phyloP scores from a whole-genome alignment of 2,113 vertebrate species.

The Columba janthina region DNA sequence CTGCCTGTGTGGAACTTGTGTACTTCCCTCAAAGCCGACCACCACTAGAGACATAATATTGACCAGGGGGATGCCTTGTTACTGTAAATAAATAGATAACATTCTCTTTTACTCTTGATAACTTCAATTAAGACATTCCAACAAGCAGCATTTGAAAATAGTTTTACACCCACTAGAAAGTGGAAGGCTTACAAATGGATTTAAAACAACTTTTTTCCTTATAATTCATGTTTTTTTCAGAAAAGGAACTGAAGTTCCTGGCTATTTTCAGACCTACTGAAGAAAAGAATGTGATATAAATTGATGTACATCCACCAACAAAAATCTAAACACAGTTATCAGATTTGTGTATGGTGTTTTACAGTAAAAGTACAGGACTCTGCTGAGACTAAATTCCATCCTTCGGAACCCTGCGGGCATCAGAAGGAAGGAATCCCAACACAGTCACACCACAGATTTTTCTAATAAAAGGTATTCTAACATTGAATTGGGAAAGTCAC shows the following conservation, averaged over 20 bases:
- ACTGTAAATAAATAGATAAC: not conserved
- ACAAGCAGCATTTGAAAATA: not conserved
- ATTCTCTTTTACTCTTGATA: not conserved
- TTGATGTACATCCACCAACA: not conserved
- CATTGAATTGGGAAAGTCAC: not conserved
- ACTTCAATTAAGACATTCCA: not conserved
- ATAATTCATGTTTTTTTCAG: not conserved
- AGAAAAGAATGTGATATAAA: not conserved
- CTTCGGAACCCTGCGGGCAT: not conserved
- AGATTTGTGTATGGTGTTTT: not conserved
- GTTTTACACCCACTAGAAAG: not conserved
- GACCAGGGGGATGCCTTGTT: not conserved
- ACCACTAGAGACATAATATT: not conserved
- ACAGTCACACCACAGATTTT: not conserved
- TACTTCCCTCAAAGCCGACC: not conserved
- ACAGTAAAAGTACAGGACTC: not conserved
- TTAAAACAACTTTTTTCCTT: not conserved
- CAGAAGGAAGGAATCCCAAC: not conserved
- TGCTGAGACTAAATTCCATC: not conserved
- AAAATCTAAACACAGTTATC: not conserved
- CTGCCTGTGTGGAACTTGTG: not conserved
- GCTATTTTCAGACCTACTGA: not conserved
- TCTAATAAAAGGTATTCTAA: not conserved
- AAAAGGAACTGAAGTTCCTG: not conserved
- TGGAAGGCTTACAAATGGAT: not conserved